Evolutionary conservation across 2,797 vertebrate species (phyloP), one percentile per base, ranked within the genome.

Genomic region (Etheostoma nigrum): DNA sequence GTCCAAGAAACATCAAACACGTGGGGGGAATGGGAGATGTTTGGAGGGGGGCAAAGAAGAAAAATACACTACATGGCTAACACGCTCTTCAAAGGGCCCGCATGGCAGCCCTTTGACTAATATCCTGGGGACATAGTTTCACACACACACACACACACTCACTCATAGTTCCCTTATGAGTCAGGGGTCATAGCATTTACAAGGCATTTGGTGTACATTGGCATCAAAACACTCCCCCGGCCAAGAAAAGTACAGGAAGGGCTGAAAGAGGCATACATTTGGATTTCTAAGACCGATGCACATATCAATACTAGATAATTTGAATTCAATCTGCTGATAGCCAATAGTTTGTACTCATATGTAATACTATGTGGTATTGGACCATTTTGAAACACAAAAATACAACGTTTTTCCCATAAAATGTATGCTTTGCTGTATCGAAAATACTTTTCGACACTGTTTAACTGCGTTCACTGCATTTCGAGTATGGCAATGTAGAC

Each of bases 1-100:
- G 84, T 83, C 87, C 87, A 84, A 73, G 67, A 79, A 71, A 88
- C 85, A 90, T 92, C 84, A 91, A 85, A 92, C 16, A 2, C 1
- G 0, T 6, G 71, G 49, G 66, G 67, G 78, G 63, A 67, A 76
- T 53, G 68, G 77, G 78, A 82, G 74, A 79, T 67, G 76, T 68
- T 72, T 65, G 44, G 54, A 21, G 59, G 45, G 63, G 27, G 52
- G 19, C 21, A 64, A 23, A 60, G 14, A 45, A 67, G 48, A 70
- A 86, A 80, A 84, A 72, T 15, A 49, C 33, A 82, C 53, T 65
- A 77, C 73, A 86, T 79, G 71, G 72, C 77, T 79, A 88, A 75
- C 27, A 66, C 36, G 60, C 72, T 86, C 48, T 89, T 88, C 82
- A 90, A 90, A 87, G 81, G 63, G 69, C 47, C 68, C 12, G 40